Evolutionary conservation across 2,113 vertebrate species (phyloP).

Genomic region (Alosa alosa): DNA sequence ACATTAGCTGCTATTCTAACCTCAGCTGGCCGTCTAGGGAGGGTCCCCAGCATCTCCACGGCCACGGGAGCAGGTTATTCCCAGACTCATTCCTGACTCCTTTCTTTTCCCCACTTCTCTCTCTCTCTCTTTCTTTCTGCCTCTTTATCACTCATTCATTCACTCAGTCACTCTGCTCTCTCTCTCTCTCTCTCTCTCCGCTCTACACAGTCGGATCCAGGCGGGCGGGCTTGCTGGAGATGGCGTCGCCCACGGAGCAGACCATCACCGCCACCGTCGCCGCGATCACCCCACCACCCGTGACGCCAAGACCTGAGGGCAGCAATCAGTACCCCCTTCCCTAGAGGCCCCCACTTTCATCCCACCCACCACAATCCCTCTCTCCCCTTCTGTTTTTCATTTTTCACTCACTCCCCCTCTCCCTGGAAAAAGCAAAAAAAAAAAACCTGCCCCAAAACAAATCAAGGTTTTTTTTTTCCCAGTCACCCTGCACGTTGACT

Average conservation of each 20-base stretch:
- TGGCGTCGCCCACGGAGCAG: constrained; percentile 38
- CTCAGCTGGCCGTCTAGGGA: neutral
- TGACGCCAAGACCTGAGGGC: constrained; percentile 12
- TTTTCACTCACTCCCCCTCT: neutral
- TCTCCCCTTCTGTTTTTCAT: neutral
- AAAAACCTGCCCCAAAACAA: too few species aligned
- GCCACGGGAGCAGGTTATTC: constrained; percentile 2
- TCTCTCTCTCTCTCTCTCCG: neutral
- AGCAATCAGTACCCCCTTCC: constrained; percentile 21
- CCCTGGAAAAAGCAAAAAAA: neutral
- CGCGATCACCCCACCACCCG: constrained; percentile 10
- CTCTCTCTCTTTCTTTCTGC: neutral
- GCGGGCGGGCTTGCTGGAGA: constrained; percentile 29
- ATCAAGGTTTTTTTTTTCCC: too few species aligned
- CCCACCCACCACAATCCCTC: neutral
- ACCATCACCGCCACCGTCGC: neutral
- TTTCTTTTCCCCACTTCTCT: constrained; percentile 14
- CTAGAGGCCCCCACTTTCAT: constrained; percentile 31
- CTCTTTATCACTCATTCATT: neutral
- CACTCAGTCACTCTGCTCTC: neutral
- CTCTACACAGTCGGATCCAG: constrained; percentile 23
- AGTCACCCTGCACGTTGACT: too few species aligned
- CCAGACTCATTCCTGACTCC: neutral
- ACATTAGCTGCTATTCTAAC: constrained; percentile 37
- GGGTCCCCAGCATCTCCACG: neutral